phyloP scores from a whole-genome alignment of 2,888 invertebrate species.

The Dryomyza anilis region DNA sequence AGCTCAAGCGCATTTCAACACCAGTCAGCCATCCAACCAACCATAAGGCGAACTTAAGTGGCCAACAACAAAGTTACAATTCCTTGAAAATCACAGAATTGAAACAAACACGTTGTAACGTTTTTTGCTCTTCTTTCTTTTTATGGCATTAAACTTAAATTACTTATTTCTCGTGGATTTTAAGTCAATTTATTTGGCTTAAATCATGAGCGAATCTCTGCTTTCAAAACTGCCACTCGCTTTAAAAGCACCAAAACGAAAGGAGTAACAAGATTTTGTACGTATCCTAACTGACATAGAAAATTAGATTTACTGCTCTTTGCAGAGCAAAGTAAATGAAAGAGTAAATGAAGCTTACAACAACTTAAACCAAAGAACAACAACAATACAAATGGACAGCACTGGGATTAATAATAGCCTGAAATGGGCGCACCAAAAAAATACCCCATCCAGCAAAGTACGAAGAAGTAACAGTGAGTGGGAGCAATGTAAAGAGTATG shows the following conservation, averaged over 20 bases:
- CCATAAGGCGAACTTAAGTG: neutral
- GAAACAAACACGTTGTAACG: slow-evolving; percentile 18
- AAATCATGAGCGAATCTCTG: slow-evolving; percentile 38
- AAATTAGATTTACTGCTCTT: slow-evolving; percentile 20
- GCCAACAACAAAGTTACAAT: neutral
- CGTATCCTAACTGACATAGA: slow-evolving; percentile 11
- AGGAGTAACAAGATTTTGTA: slow-evolving; percentile 9
- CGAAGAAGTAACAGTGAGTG: no score
- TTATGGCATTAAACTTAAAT: no score
- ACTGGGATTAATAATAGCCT: slow-evolving; percentile 3
- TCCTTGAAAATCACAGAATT: slow-evolving; percentile 2
- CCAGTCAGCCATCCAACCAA: neutral
- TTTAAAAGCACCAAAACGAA: neutral
- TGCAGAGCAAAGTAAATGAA: no score
- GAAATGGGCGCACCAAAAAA: neutral
- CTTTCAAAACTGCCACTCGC: no score
- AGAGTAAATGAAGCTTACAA: slow-evolving; percentile 1
- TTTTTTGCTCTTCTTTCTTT: no score
- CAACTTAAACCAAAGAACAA: neutral
- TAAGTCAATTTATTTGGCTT: slow-evolving; percentile 40
- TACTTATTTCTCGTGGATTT: slow-evolving; percentile 28
- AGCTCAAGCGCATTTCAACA: neutral
- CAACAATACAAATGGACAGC: slow-evolving; percentile 10
- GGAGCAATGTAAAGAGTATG: neutral
- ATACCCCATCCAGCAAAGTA: no score